These are phyloP conservation scores for Agrochola circellaris DNA, from an alignment of 2,888 invertebrate species.

Conservation along the genomic window DNA sequence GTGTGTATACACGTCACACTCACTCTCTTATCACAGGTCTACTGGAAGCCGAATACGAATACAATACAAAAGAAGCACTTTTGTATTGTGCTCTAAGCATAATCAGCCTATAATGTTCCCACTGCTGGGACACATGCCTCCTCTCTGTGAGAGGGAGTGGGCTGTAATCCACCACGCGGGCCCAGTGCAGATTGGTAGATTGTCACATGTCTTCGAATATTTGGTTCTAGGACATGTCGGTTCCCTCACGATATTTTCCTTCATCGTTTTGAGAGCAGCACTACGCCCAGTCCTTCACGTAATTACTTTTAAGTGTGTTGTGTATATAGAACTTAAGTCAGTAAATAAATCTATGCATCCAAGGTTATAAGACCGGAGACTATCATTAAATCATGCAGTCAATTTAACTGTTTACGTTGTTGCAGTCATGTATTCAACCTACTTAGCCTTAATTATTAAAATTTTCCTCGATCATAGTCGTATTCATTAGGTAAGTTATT, in stretches of 20 bases:
- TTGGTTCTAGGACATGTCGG: too few relatives aligned
- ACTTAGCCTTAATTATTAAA: slow-evolving; percentile 19
- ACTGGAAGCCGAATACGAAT: background rate
- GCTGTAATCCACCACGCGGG: too few relatives aligned
- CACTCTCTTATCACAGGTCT: background rate
- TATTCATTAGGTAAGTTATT: background rate
- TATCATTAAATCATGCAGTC: slow-evolving; percentile 17
- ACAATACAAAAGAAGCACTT: background rate
- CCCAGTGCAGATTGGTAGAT: too few relatives aligned
- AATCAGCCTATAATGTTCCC: too few relatives aligned
- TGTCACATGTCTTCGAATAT: too few relatives aligned
- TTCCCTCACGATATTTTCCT: too few relatives aligned
- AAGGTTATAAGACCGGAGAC: slow-evolving; percentile 15
- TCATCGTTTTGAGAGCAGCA: background rate
- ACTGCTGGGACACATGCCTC: too few relatives aligned
- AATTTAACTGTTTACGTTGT: slow-evolving; percentile 35
- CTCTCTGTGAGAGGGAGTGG: too few relatives aligned
- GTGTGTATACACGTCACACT: background rate
- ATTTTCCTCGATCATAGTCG: slow-evolving; percentile 8
- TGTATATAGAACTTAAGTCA: background rate
- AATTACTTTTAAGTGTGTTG: background rate
- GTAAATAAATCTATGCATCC: slow-evolving; percentile 20
- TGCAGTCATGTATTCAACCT: slow-evolving; percentile 30
- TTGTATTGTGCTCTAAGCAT: background rate
- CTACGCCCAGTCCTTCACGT: background rate